Base-by-base conservation (phyloP, 2,113 vertebrate species). In the Bettongia penicillata region DNA sequence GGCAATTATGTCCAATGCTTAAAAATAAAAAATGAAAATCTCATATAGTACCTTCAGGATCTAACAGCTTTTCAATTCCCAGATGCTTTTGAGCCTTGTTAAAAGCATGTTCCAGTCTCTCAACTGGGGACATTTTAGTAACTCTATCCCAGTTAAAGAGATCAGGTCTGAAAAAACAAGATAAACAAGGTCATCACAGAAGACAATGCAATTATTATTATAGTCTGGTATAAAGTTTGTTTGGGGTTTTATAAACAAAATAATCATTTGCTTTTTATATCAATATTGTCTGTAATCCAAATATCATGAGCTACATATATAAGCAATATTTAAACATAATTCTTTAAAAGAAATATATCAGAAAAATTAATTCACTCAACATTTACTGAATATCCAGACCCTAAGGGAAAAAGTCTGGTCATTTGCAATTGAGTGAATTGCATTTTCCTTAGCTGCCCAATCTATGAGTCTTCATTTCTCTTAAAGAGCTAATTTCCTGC, bases 61-160 rank as follows among this genome's bases (percentile, higher is more conserved):
- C 99, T 97, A 99, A 98, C 0, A 99, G 99, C 96, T 98, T 99
- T 97, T 99, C 99, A 90, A 99, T 99, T 96, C 98, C 99, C 97
- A 99, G 98, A 55, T 99, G 98, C 89, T 99, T 98, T 97, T 99
- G 99, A 98, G 99, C 99, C 12, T 99, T 97, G 92, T 94, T 99
- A 98, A 99, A 99, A 91, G 99, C 99, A 90, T 99, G 99, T 91
- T 99, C 99, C 90, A 99, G 98, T 97, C 99, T 99, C 96, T 99
- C 99, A 94, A 97, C 95, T 0, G 99, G 98, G 19, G 99, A 97
- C 98, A 99, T 98, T 92, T 92, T 97, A 94, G 98, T 95, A 91
- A 99, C 98, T 97, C 98, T 98, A 90, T 99, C 99, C 99, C 99
- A 99, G 97, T 97, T 99, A 98, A 99, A 99, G 16, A 99, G 97